phyloP scores from a whole-genome alignment of 2,797 vertebrate species.

The Avahi laniger region DNA sequence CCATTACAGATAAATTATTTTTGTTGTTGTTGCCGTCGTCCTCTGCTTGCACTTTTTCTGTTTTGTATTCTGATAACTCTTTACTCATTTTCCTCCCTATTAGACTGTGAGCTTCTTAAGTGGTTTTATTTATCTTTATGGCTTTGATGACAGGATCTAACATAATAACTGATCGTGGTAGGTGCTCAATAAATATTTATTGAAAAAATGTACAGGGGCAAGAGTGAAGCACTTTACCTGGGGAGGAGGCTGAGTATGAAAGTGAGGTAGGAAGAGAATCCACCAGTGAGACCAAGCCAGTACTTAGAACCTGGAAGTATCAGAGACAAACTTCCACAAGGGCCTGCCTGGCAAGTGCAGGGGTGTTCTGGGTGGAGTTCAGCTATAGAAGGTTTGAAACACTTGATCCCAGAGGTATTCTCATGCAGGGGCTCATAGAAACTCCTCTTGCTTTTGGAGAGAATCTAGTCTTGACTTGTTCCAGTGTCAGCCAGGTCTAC shows the following conservation, averaged over 20 bases:
- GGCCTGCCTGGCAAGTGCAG: not conserved
- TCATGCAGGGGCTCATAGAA: not conserved
- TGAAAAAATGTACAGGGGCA: not conserved
- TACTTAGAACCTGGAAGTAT: not conserved
- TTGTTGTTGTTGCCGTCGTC: not conserved
- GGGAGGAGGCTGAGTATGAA: not conserved
- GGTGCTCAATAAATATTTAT: not conserved
- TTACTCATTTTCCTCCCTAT: not conserved
- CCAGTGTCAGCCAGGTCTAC: not conserved
- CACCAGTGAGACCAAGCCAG: no score
- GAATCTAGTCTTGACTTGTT: not conserved
- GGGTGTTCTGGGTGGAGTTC: not conserved
- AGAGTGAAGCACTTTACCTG: not conserved
- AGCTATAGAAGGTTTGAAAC: not conserved
- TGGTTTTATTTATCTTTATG: not conserved
- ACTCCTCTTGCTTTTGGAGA: not conserved
- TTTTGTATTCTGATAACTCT: not conserved
- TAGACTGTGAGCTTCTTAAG: not conserved
- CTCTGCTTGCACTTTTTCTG: not conserved
- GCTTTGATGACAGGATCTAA: not conserved
- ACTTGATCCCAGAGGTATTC: not conserved
- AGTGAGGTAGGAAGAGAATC: not conserved
- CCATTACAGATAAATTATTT: not conserved
- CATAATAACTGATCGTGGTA: not conserved
- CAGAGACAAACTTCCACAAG: not conserved